Evolutionary conservation across 2,888 invertebrate species (phyloP).

Genomic region (Apantesis nais): DNA sequence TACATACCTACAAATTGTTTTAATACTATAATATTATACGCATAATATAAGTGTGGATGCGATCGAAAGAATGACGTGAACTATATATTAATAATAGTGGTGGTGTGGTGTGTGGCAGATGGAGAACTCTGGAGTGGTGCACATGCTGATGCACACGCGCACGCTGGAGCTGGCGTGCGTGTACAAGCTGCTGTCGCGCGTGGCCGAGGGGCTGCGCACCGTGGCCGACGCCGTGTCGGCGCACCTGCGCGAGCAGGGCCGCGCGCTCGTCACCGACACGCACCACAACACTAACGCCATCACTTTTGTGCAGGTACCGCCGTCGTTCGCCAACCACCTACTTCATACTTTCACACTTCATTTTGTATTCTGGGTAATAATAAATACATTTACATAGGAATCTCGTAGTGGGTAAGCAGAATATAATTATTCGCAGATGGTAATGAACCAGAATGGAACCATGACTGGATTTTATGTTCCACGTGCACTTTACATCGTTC

Average conservation of each 20-base stretch:
- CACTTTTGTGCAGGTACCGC: slow-evolving; percentile 92
- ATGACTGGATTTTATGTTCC: too few relatives aligned
- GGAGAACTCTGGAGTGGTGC: slow-evolving; percentile 99
- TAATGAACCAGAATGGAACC: neutral
- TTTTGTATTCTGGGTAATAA: too few relatives aligned
- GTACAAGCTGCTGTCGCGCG: slow-evolving; percentile 98
- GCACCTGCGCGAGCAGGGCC: slow-evolving; percentile 97
- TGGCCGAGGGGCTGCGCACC: slow-evolving; percentile 96
- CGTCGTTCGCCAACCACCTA: too few relatives aligned
- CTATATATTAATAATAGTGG: too few relatives aligned
- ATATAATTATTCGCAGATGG: too few relatives aligned
- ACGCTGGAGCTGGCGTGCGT: slow-evolving; percentile 98
- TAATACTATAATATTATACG: too few relatives aligned
- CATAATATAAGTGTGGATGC: too few relatives aligned
- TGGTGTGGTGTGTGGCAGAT: slow-evolving; percentile 85
- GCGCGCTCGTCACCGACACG: slow-evolving; percentile 97
- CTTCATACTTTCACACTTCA: neutral
- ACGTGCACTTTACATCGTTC: neutral
- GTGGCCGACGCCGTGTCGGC: slow-evolving; percentile 98
- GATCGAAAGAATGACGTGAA: too few relatives aligned
- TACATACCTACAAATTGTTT: too few relatives aligned
- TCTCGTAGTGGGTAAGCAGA: too few relatives aligned
- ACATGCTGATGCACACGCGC: slow-evolving; percentile 99
- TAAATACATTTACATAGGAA: too few relatives aligned
- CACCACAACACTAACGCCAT: slow-evolving; percentile 96